Base-by-base conservation (phyloP, 2,888 invertebrate species). In the Aphrophora alni region DNA sequence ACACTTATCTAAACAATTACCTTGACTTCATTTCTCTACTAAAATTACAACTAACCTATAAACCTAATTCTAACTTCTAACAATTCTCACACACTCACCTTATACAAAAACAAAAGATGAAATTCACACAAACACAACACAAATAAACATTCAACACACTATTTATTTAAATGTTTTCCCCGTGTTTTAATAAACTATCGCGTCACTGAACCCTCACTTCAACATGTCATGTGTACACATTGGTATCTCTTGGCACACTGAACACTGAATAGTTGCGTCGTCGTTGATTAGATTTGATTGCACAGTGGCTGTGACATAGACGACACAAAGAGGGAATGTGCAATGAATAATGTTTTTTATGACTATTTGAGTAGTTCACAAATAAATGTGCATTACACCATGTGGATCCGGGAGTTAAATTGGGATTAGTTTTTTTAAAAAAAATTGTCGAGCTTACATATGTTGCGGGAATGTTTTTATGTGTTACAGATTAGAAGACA, bases 61-160 rank as follows among this genome's bases (percentile, higher is more conserved):
- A 44, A 44, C 44, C 10, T 14, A 14, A 33, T 33, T 33, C 33
- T 8, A 33, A n/a, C n/a, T n/a, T n/a, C n/a, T 33, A 33, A 33
- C 59, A 7, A 21, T 10, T 59, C 7, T 59, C 1, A 44, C 5
- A 59, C 1, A 21, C 59, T 59, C 0, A 59, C 59, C 59, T 59
- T 21, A 59, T 21, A 21, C 59, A 59, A 3, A 59, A 59, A 5
- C 4, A 59, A 21, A 59, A 59, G 3, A 2, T 59, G 2, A 59
- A 59, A 59, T 59, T 21, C 59, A 59, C n/a, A 59, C 59, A 59
- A 59, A 59, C 59, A 59, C 59, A 59, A 59, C 59, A 59, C 59
- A 59, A 21, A 44, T 14, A n/a, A n/a, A 33, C 33, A 21, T 44
- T 12, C 5, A 59, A 59, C 59, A 14, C 17, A 17, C 14, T 44